These are phyloP conservation scores for Drosophila hamatofila DNA, from an alignment of 2,888 invertebrate species.

Conservation along the genomic window DNA sequence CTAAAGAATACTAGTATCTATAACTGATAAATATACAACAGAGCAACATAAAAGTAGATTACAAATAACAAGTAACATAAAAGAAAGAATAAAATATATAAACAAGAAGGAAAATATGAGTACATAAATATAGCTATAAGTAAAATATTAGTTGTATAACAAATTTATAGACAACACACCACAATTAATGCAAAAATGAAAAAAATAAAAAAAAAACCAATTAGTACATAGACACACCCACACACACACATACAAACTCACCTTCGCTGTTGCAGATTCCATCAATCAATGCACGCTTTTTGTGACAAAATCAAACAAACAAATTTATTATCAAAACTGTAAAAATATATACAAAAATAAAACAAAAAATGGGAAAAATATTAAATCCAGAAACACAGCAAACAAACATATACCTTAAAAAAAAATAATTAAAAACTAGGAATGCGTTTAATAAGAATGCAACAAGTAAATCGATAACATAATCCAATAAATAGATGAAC, in stretches of 20 bases:
- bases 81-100: constrained; percentile 25
- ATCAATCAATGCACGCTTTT: constrained; percentile 66
- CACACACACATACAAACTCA: constrained; percentile 12
- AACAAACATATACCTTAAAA: constrained; percentile 54
- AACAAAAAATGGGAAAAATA: not conserved
- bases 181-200: constrained; percentile 36
- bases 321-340: constrained; percentile 58
- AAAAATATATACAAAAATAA: constrained; percentile 30
- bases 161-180: constrained; percentile 41
- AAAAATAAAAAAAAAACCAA: constrained; percentile 13
- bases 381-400: constrained; percentile 9
- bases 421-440: constrained; percentile 27
- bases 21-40: constrained; percentile 22
- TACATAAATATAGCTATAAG: constrained; percentile 50
- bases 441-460: constrained; percentile 44
- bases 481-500: constrained; percentile 75
- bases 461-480: constrained; percentile 60
- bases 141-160: constrained; percentile 54
- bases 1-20: constrained; percentile 57
- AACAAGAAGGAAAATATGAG: constrained; percentile 17
- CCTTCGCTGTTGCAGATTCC: constrained; percentile 48
- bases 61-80: constrained; percentile 20
- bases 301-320: constrained; percentile 41
- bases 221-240: constrained; percentile 37
- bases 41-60: constrained; percentile 17